Evolutionary conservation across 2,113 vertebrate genomes (phyloP), one percentile per base, ranked within the genome.

Genomic region (Ginglymostoma cirratum): DNA sequence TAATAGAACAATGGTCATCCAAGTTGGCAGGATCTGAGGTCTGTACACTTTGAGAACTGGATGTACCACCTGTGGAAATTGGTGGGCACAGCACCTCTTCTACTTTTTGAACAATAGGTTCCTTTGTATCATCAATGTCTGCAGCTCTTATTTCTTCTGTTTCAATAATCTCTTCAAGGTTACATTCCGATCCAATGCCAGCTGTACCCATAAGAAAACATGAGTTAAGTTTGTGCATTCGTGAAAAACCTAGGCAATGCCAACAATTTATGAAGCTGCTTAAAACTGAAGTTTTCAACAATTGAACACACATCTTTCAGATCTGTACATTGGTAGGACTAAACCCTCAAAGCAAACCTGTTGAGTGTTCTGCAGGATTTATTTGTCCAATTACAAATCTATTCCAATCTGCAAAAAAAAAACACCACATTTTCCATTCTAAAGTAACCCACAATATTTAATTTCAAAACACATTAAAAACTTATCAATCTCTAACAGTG

Each of bases 141-240:
- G 97, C 97, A 66, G 96, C 96, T 55, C 95, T 96, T 1, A 97
- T 97, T 97, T 99, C 98, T 96, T 99, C 98, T 96, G 98, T 98
- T 97, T 99, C 99, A 97, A 97, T 97, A 96, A 99, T 98, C 97
- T 98, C 98, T 96, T 98, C 98, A 96, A 99, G 97, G 96, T 97
- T 97, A 96, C 96, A 97, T 96, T 98, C 97, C 96, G 97, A 96
- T 96, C 96, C 96, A 95, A 96, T 96, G 12, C 96, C 97, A 97
- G 97, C 97, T 97, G 96, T 45, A 96, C 96, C 96, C 96, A 97
- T 96, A 96, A 38, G 38, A 90, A 21, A 94, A 27, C 96, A 5
- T 95, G 69, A 61, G 5, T 76, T 45, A 52, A 17, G 45, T 78
- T 86, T 1, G 70, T 66, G 94, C 19, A 92, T 70, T 45, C 42